Conservation (phyloP, 1,140 invertebrate species). For the Ruditapes philippinarum region DNA sequence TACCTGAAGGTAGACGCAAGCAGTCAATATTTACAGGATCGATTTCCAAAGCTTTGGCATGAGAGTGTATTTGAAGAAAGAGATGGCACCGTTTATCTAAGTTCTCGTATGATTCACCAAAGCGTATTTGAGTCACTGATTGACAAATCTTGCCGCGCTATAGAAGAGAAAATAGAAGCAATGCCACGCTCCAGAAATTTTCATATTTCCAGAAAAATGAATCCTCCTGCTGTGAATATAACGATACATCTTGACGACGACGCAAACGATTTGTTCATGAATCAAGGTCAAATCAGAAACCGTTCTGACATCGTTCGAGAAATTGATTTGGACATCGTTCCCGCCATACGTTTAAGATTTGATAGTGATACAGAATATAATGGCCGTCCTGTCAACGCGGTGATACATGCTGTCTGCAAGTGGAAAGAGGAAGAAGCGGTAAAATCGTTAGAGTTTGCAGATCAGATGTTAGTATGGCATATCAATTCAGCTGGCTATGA, state of each 20-base stretch:
- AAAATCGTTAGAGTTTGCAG: neutral
- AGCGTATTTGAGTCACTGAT: slow-evolving; percentile 40
- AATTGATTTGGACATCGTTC: slow-evolving; percentile 41
- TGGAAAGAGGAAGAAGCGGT: slow-evolving; percentile 6
- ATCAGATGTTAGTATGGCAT: neutral
- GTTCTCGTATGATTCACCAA: slow-evolving; percentile 12
- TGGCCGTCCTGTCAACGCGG: neutral
- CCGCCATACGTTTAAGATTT: neutral
- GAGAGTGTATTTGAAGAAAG: neutral
- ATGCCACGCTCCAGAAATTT: neutral
- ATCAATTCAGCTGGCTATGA: slow-evolving; percentile 33
- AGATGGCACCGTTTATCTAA: neutral
- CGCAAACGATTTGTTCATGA: neutral
- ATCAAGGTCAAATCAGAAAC: no score
- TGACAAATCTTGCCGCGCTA: neutral
- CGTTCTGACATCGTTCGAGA: no score
- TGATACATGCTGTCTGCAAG: slow-evolving; percentile 28
- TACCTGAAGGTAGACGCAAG: no score
- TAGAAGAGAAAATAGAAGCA: neutral
- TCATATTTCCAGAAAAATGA: slow-evolving; percentile 18
- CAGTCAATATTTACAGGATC: no score
- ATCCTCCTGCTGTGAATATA: slow-evolving; percentile 40
- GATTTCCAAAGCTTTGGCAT: no score
- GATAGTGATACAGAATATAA: neutral
- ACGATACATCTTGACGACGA: slow-evolving; percentile 1